Percentiles rank a stretch among this genome's conserved stretches.
Conservation (phyloP, 1,140 invertebrate genomes). For the Drosophila grimshawi region DNA sequence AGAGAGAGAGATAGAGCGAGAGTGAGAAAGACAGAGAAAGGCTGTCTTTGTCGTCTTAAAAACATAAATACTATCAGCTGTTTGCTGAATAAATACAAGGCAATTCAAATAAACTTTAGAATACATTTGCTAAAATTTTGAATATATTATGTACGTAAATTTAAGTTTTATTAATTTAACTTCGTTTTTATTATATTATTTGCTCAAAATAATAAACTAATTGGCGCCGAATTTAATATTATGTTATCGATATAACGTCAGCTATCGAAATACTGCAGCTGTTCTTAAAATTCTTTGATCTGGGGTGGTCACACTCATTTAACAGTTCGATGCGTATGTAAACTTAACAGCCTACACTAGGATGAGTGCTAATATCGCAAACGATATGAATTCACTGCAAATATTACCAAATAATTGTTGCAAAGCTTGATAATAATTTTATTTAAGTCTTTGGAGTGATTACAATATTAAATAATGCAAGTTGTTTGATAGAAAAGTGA, state of each 20-base stretch:
- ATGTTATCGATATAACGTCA: background rate
- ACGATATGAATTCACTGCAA: too few species aligned
- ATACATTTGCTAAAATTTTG: background rate
- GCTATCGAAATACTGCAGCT: background rate
- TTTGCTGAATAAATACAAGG: background rate
- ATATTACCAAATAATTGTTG: too few species aligned
- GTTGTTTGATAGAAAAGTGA: too few species aligned
- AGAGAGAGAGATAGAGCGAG: too few species aligned
- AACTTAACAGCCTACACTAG: background rate
- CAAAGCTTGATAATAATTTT: too few species aligned
- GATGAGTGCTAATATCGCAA: background rate
- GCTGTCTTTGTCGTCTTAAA: background rate
- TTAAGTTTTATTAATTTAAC: background rate
- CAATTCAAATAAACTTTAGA: background rate
- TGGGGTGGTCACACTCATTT: background rate
- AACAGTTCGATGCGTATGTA: too few species aligned
- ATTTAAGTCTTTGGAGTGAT: too few species aligned
- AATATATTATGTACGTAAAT: background rate
- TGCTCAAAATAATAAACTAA: background rate
- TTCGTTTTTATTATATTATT: background rate
- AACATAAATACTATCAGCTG: constrained; percentile 39
- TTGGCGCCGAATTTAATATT: constrained; percentile 2
- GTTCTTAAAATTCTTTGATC: background rate
- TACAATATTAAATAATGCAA: too few species aligned
- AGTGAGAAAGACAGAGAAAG: background rate